A percentile compares a stretch with the other conserved stretches of the same genome.
phyloP scores from a whole-genome alignment of 2,888 invertebrate genomes.

The Cyclophora punctaria region DNA sequence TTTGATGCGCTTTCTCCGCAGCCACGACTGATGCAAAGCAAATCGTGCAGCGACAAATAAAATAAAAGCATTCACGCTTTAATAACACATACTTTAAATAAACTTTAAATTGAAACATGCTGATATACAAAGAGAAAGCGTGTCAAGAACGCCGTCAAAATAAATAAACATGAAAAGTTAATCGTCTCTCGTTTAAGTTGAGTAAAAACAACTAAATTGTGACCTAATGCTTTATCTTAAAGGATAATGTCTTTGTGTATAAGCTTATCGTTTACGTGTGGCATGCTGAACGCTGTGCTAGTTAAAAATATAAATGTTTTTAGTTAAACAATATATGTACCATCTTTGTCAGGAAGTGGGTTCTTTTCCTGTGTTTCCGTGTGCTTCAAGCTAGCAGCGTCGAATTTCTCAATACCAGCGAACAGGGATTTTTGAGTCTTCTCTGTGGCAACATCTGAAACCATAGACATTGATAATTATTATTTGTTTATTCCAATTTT shows the following conservation, averaged over 20 bases:
- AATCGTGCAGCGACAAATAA: conserved; percentile 49
- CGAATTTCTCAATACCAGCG: conserved; percentile 90
- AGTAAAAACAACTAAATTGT: conserved; percentile 15
- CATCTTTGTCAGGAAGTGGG: conserved; percentile 94
- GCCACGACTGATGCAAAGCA: conserved; percentile 78
- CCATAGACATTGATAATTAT: conserved; percentile 5
- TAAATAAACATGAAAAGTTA: conserved; percentile 22
- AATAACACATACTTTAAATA: conserved; percentile 12
- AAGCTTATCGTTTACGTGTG: background rate
- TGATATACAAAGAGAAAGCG: conserved; percentile 23
- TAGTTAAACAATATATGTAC: conserved; percentile 70
- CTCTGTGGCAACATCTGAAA: conserved; percentile 89
- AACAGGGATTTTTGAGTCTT: conserved; percentile 89
- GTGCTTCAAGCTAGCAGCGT: conserved; percentile 88
- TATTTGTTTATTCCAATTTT: conserved; percentile 5
- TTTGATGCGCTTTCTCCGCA: conserved; percentile 83
- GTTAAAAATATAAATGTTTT: background rate
- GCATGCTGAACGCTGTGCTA: background rate
- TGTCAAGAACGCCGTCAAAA: conserved; percentile 20
- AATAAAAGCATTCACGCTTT: conserved; percentile 19
- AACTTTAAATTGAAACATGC: conserved; percentile 24
- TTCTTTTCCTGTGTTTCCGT: conserved; percentile 95
- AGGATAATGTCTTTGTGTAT: background rate
- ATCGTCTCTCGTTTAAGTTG: conserved; percentile 21
- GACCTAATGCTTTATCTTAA: conserved; percentile 5